phyloP scores from a whole-genome alignment of 64 coral and sea anemone genomes.

The Dendrophyllia cribrosa region DNA sequence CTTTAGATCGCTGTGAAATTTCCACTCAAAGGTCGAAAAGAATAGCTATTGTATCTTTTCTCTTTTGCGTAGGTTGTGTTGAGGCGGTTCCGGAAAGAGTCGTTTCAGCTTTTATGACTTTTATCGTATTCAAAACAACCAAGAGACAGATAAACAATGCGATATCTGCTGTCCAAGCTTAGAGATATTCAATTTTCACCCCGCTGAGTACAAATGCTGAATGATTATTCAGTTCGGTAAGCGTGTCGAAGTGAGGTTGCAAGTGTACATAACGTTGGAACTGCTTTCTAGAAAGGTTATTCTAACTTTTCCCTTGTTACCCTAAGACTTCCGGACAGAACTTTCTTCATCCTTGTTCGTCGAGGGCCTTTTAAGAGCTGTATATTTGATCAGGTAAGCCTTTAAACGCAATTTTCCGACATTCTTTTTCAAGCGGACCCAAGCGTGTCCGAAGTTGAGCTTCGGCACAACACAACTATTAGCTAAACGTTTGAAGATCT shows the following conservation, averaged over 20 bases:
- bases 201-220: background rate
- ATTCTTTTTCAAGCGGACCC: background rate
- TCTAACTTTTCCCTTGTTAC: too few relatives aligned
- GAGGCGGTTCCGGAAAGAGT: background rate
- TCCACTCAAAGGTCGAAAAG: too few relatives aligned
- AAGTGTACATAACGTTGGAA: too few relatives aligned
- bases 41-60: too few relatives aligned
- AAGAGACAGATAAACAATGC: conserved; percentile 1
- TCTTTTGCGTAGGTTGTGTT: too few relatives aligned
- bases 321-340: too few relatives aligned
- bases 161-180: background rate
- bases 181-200: background rate
- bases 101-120: background rate
- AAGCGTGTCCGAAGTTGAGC: background rate
- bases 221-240: background rate
- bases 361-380: background rate
- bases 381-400: background rate
- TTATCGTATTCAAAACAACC: background rate
- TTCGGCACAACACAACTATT: too few relatives aligned
- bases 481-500: background rate
- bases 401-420: background rate
- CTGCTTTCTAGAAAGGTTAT: too few relatives aligned
- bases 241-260: too few relatives aligned
- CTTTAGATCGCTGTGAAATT: too few relatives aligned
- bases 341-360: background rate